These are phyloP conservation scores for Cygnus buccinator DNA, from an alignment of 2,113 vertebrate genomes.

Conservation along the genomic window DNA sequence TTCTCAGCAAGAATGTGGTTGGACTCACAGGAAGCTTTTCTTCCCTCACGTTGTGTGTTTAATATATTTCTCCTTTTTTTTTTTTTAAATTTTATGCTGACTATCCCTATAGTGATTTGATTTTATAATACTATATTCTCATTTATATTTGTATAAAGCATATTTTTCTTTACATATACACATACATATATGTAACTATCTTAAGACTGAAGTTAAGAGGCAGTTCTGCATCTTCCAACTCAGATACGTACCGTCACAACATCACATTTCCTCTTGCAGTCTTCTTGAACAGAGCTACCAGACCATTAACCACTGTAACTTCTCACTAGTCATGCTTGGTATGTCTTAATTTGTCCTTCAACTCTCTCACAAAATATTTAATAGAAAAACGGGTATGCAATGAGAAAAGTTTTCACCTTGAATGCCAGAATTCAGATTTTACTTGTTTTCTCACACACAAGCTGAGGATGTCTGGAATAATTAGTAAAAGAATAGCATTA, in stretches of 20 bases:
- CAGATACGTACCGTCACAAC: neutral
- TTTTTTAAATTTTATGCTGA: neutral
- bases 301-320: neutral
- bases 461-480: conserved; percentile 64
- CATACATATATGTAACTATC: neutral
- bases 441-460: conserved; percentile 57
- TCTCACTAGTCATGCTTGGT: neutral
- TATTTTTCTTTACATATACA: neutral
- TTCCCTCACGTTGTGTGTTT: neutral
- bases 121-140: neutral
- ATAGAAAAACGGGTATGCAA: neutral
- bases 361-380: neutral
- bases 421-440: conserved; percentile 29
- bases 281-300: neutral
- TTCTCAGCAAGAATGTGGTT: neutral
- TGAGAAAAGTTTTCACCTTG: neutral
- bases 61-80: neutral
- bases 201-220: neutral
- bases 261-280: neutral
- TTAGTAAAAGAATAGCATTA: conserved; percentile 68
- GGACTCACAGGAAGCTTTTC: neutral
- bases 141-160: neutral
- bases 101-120: neutral
- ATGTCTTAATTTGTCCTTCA: neutral
- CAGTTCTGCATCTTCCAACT: neutral